Evolutionary conservation across 2,113 vertebrate species (phyloP).

Genomic region (Heteronetta atricapilla): DNA sequence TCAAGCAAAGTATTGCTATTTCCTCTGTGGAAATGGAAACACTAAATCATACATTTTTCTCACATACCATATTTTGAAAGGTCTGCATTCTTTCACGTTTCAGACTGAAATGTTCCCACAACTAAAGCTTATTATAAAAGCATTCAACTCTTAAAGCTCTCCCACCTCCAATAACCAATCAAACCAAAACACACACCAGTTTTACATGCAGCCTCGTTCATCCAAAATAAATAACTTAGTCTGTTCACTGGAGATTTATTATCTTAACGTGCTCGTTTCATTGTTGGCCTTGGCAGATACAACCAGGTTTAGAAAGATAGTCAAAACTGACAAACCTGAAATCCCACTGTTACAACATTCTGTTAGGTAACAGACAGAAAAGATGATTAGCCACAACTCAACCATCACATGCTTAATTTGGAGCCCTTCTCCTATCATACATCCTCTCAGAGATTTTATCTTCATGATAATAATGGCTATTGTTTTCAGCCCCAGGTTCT

Average conservation of each 20-base stretch:
- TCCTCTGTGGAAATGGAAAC: slow-evolving; percentile 57
- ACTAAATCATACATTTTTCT: slow-evolving; percentile 63
- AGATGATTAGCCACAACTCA: slow-evolving; percentile 44
- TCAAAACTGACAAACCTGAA: slow-evolving; percentile 33
- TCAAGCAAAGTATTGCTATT: slow-evolving; percentile 47
- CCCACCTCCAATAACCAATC: slow-evolving; percentile 7
- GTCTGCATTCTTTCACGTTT: slow-evolving; percentile 57
- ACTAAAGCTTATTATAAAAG: slow-evolving; percentile 1
- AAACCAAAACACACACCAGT: background rate
- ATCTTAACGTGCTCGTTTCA: slow-evolving; percentile 7
- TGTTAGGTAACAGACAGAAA: slow-evolving; percentile 31
- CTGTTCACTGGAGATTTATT: slow-evolving; percentile 42
- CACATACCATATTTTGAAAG: slow-evolving; percentile 43
- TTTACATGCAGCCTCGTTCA: background rate
- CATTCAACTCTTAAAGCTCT: background rate
- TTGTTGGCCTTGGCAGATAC: slow-evolving; percentile 40
- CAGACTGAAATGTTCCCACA: slow-evolving; percentile 54
- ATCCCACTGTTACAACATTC: background rate
- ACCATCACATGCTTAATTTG: slow-evolving; percentile 27
- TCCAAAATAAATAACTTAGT: slow-evolving; percentile 42
- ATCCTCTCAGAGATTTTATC: background rate
- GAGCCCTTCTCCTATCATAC: background rate
- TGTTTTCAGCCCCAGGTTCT: background rate
- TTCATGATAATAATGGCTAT: background rate
- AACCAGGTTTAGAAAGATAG: background rate